These are phyloP conservation scores for Chaitophorus viminalis DNA, from an alignment of 2,888 invertebrate genomes.

Conservation along the genomic window DNA sequence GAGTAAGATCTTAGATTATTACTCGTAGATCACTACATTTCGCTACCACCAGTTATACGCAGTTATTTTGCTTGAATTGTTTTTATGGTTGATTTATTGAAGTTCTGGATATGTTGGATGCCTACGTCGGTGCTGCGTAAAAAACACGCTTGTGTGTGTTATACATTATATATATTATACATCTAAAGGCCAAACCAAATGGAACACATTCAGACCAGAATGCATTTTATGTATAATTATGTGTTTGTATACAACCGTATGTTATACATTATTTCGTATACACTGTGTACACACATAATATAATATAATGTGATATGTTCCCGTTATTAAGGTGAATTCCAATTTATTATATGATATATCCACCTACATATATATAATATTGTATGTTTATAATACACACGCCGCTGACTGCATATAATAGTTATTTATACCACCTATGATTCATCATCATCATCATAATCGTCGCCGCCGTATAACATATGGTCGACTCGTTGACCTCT, in stretches of 20 bases:
- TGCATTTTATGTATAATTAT: neutral
- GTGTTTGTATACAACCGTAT: neutral
- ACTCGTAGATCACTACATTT: too few relatives aligned
- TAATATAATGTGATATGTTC: neutral
- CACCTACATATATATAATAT: neutral
- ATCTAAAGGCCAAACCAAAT: neutral
- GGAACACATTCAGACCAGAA: neutral
- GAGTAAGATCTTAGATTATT: too few relatives aligned
- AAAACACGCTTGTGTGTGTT: neutral
- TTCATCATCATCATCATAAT: slow-evolving; percentile 33
- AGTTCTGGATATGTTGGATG: too few relatives aligned
- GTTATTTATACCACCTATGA: neutral
- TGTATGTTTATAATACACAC: neutral
- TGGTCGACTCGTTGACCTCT: slow-evolving; percentile 55
- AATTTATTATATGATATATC: neutral
- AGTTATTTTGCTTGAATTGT: too few relatives aligned
- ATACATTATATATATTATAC: neutral
- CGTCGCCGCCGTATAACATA: slow-evolving; percentile 14
- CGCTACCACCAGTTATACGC: too few relatives aligned
- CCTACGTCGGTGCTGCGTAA: too few relatives aligned
- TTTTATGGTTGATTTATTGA: too few relatives aligned
- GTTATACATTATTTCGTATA: neutral
- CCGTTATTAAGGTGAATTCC: slow-evolving; percentile 1
- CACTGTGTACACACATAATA: neutral
- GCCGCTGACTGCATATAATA: neutral